phyloP scores from a whole-genome alignment of 1,140 invertebrate genomes.

The Bombus picipes region DNA sequence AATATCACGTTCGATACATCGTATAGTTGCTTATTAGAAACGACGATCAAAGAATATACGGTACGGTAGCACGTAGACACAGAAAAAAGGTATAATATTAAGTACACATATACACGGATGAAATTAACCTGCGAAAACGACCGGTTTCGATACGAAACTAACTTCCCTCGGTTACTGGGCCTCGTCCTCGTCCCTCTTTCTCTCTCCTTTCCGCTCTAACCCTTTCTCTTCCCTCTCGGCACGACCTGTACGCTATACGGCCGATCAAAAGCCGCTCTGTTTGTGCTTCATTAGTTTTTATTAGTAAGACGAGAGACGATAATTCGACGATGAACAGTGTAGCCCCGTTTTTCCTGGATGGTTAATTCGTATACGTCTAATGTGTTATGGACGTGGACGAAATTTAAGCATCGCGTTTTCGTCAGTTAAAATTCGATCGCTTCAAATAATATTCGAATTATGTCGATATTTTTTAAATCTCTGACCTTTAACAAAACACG shows the following conservation, averaged over 20 bases:
- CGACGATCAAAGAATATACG: conserved; percentile 35
- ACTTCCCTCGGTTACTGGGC: conserved; percentile 17
- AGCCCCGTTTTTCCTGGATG: background rate
- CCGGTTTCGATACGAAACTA: conserved; percentile 51
- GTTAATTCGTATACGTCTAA: background rate
- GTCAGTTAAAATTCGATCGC: background rate
- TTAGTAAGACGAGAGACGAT: conserved; percentile 12
- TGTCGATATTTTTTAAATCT: background rate
- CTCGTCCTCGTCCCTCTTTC: conserved; percentile 9
- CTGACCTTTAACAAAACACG: background rate
- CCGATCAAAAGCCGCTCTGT: conserved; percentile 55
- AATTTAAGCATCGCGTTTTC: background rate
- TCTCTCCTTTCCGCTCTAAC: background rate
- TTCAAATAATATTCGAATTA: background rate
- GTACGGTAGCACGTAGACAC: background rate
- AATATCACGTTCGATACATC: conserved; percentile 16
- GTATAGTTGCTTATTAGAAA: conserved; percentile 43
- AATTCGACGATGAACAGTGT: background rate
- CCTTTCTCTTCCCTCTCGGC: background rate
- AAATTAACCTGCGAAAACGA: conserved; percentile 57
- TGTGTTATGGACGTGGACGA: background rate
- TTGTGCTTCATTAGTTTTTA: conserved; percentile 45
- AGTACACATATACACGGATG: conserved; percentile 18
- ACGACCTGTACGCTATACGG: conserved; percentile 29
- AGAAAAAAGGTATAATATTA: background rate